A percentile compares a stretch with the other conserved stretches of the same genome.
Evolutionary conservation across 2,888 invertebrate species (phyloP).

Genomic region (Tinea semifulvella): DNA sequence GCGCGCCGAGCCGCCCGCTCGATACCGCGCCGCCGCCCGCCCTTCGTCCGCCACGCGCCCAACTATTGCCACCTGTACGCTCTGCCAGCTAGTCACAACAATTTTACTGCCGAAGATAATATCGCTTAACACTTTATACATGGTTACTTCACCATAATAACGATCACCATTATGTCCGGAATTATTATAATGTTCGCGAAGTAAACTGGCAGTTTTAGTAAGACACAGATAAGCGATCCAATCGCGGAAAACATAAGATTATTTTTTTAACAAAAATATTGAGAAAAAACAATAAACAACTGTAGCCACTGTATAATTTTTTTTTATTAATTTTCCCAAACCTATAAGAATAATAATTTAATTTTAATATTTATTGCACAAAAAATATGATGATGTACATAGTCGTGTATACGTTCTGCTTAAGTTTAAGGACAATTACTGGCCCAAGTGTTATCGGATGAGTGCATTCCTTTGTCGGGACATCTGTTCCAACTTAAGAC

Average conservation of each 20-base stretch:
- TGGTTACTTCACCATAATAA: neutral
- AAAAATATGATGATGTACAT: too few relatives aligned
- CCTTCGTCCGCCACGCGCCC: constrained; percentile 37
- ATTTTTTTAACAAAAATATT: too few relatives aligned
- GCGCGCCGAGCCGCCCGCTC: constrained; percentile 36
- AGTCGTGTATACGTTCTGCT: too few relatives aligned
- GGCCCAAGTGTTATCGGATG: constrained; percentile 14
- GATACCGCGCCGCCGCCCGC: constrained; percentile 22
- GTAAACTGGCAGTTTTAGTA: neutral
- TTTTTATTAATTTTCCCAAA: too few relatives aligned
- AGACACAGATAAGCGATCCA: too few relatives aligned
- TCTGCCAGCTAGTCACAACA: constrained; percentile 44
- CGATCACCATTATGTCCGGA: neutral
- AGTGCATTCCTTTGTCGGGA: constrained; percentile 14
- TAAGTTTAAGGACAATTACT: too few relatives aligned
- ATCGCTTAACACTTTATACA: constrained; percentile 22
- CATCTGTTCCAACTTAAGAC: constrained; percentile 12
- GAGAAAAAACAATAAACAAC: too few relatives aligned
- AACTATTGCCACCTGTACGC: constrained; percentile 56
- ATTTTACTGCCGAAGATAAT: constrained; percentile 13
- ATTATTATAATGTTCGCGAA: neutral
- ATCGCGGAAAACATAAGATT: too few relatives aligned
- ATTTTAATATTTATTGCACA: too few relatives aligned
- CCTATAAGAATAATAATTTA: too few relatives aligned
- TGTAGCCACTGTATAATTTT: too few relatives aligned